Conservation (phyloP, 2,888 invertebrate species). For the Myopa tessellatipennis region DNA sequence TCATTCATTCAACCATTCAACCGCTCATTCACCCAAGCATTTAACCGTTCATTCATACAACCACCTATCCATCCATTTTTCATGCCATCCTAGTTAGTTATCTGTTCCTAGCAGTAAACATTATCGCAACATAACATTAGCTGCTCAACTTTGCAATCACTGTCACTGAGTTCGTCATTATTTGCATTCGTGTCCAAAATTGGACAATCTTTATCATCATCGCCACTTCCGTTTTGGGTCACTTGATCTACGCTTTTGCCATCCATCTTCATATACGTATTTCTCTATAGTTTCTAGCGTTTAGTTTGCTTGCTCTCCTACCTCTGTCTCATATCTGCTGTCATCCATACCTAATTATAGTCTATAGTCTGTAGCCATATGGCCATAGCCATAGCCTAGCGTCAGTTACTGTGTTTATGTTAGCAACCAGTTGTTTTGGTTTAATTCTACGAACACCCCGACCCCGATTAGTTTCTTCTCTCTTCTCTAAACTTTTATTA, state of each 20-base stretch:
- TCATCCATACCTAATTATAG: background rate
- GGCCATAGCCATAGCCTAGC: background rate
- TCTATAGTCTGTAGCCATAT: background rate
- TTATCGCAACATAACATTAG: too few relatives aligned
- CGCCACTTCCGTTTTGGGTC: background rate
- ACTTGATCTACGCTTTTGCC: too few relatives aligned
- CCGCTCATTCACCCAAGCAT: too few relatives aligned
- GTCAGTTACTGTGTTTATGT: constrained; percentile 19
- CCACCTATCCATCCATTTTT: background rate
- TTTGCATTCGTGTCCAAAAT: too few relatives aligned
- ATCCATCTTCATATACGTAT: too few relatives aligned
- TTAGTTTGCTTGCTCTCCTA: constrained; percentile 11
- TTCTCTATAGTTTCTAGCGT: constrained; percentile 1
- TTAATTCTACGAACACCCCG: constrained; percentile 24
- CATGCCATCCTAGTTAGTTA: too few relatives aligned
- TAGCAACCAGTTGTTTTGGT: constrained; percentile 28
- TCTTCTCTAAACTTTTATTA: background rate
- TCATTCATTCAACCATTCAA: background rate
- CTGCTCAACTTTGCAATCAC: too few relatives aligned
- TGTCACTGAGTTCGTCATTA: too few relatives aligned
- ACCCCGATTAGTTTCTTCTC: constrained; percentile 27
- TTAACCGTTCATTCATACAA: background rate
- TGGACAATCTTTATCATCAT: too few relatives aligned
- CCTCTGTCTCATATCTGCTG: background rate
- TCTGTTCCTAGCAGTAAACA: too few relatives aligned